These are phyloP conservation scores for Silurus meridionalis DNA, from an alignment of 2,113 vertebrate genomes.

Conservation along the genomic window DNA sequence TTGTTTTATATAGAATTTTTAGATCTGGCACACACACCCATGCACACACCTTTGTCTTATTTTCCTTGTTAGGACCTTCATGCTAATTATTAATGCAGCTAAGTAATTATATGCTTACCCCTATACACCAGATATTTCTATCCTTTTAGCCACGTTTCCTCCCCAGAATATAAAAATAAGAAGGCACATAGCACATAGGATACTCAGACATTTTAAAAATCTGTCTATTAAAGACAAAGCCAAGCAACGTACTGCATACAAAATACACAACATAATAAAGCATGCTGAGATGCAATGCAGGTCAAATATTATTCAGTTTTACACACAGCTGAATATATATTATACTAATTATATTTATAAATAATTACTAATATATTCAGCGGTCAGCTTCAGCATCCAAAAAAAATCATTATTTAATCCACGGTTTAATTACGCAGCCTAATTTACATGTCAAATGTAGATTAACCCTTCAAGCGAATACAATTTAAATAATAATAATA, in stretches of 20 bases:
- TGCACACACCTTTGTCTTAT: background rate
- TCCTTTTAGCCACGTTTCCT: background rate
- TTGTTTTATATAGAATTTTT: background rate
- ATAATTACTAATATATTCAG: background rate
- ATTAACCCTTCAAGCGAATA: background rate
- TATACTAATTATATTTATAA: no score
- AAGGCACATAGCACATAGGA: no score
- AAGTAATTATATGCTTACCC: background rate
- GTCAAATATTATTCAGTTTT: background rate
- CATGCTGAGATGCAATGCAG: background rate
- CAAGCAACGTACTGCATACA: background rate
- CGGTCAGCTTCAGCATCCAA: background rate
- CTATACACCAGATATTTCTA: background rate
- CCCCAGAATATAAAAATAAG: background rate
- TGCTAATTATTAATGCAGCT: background rate
- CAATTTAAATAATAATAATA: background rate
- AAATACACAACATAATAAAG: background rate
- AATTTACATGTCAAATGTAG: background rate
- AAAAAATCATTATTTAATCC: background rate
- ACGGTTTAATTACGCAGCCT: background rate
- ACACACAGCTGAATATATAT: background rate
- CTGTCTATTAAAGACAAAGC: conserved; percentile 13
- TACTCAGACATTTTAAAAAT: background rate
- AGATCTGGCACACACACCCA: background rate
- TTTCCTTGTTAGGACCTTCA: no score